Conservation (phyloP, 2,113 vertebrate genomes). For the Phaethon lepturus region DNA sequence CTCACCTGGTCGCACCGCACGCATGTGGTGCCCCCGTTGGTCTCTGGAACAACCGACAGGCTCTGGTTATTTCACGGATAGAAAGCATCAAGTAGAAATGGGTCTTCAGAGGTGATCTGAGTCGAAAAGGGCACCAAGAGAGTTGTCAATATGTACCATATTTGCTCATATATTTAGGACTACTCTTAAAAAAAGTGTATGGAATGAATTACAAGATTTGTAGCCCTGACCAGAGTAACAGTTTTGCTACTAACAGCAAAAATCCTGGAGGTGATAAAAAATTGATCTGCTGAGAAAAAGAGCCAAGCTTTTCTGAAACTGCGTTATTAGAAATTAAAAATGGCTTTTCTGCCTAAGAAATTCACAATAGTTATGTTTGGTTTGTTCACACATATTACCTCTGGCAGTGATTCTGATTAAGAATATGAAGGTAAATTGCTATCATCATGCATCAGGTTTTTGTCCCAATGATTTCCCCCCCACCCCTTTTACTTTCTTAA, state of each 20-base stretch:
- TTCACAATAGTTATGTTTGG: not conserved
- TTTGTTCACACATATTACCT: not conserved
- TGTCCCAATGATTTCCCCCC: accelerated
- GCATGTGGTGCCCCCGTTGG: too few relatives aligned
- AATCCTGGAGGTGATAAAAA: not conserved
- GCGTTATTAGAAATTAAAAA: not conserved
- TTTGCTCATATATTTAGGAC: not conserved
- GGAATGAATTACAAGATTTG: not conserved
- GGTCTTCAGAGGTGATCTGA: not conserved
- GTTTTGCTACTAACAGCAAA: not conserved
- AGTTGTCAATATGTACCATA: not conserved
- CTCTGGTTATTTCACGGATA: not conserved
- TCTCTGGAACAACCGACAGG: too few relatives aligned
- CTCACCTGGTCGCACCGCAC: too few relatives aligned
- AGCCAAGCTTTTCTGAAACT: not conserved
- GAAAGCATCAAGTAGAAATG: not conserved
- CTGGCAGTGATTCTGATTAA: not conserved
- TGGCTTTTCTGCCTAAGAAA: not conserved
- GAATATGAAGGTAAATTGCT: not conserved
- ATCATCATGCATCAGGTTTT: not conserved
- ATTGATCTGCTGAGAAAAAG: not conserved
- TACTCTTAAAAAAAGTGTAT: not conserved
- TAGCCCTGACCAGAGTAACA: not conserved
- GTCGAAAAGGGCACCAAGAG: not conserved
- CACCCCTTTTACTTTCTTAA: not conserved